These are phyloP conservation scores for Rhysida immarginata DNA, from an alignment of 1,140 invertebrate species.

Conservation along the genomic window DNA sequence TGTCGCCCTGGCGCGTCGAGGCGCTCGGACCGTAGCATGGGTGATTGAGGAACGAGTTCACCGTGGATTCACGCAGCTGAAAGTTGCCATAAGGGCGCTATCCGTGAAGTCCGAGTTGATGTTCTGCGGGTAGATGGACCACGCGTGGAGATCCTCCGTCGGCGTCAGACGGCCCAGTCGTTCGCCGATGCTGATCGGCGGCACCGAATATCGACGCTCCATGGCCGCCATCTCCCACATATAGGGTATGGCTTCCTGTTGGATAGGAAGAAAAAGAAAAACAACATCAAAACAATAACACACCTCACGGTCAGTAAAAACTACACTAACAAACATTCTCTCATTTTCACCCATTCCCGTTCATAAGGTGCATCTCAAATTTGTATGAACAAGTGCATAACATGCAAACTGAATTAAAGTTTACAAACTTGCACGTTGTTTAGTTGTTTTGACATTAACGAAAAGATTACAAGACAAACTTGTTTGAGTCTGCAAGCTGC, in stretches of 20 bases:
- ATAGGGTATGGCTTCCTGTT: constrained; percentile 10
- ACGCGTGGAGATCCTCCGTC: constrained; percentile 82
- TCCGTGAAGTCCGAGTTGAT: constrained; percentile 89
- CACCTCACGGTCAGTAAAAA: no score
- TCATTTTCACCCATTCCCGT: no score
- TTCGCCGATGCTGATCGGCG: constrained; percentile 33
- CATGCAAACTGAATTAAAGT: no score
- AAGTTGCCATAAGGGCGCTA: constrained; percentile 85
- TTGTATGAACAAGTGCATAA: no score
- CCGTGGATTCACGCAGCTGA: constrained; percentile 76
- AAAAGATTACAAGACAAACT: no score
- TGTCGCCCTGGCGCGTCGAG: constrained; percentile 36
- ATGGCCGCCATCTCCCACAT: constrained; percentile 35
- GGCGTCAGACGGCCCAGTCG: constrained; percentile 33
- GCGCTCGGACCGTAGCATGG: constrained; percentile 45
- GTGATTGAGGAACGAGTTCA: constrained; percentile 83
- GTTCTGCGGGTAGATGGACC: constrained; percentile 93
- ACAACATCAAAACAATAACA: no score
- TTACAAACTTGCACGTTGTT: no score
- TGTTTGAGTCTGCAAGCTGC: no score
- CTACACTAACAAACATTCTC: no score
- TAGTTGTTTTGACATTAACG: no score
- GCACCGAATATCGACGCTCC: constrained; percentile 67
- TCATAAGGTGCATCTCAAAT: no score
- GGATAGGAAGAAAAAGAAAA: no score